These are phyloP conservation scores for Chymomyza fuscimana DNA, from an alignment of 2,888 invertebrate species.

Conservation along the genomic window DNA sequence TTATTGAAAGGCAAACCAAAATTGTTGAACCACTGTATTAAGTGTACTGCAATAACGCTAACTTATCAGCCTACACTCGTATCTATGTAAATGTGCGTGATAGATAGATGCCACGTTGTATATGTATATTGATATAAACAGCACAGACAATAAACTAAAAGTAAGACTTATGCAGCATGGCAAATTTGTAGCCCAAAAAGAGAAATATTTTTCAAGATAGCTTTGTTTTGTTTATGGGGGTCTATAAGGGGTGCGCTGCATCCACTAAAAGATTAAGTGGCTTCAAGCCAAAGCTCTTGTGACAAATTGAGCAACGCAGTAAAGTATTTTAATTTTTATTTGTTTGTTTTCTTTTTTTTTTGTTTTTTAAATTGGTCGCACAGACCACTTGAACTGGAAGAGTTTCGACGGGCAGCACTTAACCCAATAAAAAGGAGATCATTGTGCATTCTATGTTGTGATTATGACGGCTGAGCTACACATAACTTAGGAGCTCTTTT, in stretches of 20 bases:
- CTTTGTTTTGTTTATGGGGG: neutral
- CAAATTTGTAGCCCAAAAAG: conserved; percentile 49
- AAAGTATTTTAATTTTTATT: conserved; percentile 24
- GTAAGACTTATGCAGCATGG: conserved; percentile 59
- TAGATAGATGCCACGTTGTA: conserved; percentile 25
- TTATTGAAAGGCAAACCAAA: too few species aligned
- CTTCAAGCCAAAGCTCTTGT: conserved; percentile 32
- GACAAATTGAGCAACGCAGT: conserved; percentile 59
- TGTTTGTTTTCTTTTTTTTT: neutral
- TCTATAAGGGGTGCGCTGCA: neutral
- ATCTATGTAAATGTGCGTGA: neutral
- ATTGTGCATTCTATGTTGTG: conserved; percentile 26
- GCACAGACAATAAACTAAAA: conserved; percentile 13
- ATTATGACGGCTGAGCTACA: neutral
- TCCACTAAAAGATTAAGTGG: conserved; percentile 47
- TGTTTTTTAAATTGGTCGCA: conserved; percentile 54
- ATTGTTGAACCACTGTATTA: too few species aligned
- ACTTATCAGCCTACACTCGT: conserved; percentile 22
- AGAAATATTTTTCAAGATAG: neutral
- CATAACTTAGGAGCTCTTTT: conserved; percentile 21
- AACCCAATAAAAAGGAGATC: conserved; percentile 43
- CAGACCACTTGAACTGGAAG: conserved; percentile 64
- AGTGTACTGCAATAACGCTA: neutral
- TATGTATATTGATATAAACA: neutral
- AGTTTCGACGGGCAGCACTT: conserved; percentile 41